phyloP scores from a whole-genome alignment of 2,888 invertebrate genomes.

The Cotesia congregata region DNA sequence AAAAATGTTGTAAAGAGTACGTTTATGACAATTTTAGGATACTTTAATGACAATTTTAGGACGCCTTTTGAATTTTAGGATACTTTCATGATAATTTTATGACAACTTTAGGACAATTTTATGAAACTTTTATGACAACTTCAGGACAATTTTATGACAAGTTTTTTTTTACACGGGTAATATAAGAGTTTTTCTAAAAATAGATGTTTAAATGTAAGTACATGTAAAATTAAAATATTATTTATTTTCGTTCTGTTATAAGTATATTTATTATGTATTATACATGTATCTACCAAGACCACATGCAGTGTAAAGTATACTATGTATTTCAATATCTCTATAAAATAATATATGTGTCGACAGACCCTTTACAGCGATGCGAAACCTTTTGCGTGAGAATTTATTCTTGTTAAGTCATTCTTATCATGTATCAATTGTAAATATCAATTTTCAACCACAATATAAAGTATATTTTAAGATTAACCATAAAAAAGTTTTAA shows the following conservation, averaged over 20 bases:
- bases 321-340: not conserved
- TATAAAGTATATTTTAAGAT: not conserved
- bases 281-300: not conserved
- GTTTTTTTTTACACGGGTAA: too few species aligned
- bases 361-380: constrained; percentile 2
- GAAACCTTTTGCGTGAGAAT: constrained; percentile 13
- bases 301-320: not conserved
- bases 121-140: too few species aligned
- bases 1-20: too few species aligned
- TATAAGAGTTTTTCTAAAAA: too few species aligned
- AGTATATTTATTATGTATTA: not conserved
- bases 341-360: constrained; percentile 2
- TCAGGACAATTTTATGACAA: too few species aligned
- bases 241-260: not conserved
- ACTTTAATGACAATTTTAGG: too few species aligned
- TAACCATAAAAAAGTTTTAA: not conserved
- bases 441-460: constrained; percentile 10
- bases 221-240: not conserved
- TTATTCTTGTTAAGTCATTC: constrained; percentile 4
- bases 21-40: too few species aligned
- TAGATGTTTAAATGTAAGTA: too few species aligned
- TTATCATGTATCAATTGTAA: constrained; percentile 8
- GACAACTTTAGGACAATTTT: too few species aligned
- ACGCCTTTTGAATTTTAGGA: too few species aligned
- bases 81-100: too few species aligned